Base-by-base conservation (phyloP, 2,888 invertebrate species). In the Cheilosia vulpina region DNA sequence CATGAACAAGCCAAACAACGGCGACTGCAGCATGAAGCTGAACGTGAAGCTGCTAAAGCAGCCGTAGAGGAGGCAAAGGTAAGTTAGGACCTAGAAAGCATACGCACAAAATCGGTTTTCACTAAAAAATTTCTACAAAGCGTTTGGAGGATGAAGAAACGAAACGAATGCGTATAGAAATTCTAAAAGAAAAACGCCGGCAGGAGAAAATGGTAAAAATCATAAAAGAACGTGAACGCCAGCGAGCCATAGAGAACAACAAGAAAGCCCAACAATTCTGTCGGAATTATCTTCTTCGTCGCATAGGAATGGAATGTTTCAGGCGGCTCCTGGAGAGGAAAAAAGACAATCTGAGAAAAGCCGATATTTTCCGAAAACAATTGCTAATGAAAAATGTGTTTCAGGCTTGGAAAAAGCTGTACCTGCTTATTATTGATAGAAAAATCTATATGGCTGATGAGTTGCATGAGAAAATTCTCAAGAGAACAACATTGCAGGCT, bases 171-270 rank as follows among this genome's bases (percentile, higher is more conserved):
- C 93, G 93, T 72, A 93, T 94, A 7, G 93, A 94, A 89, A 94
- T 95, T 79, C 93, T 95, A 43, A 94, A 94, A 88, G 94, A 95
- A 84, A 94, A 94, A 89, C 93, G 94, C 21, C 93, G 93, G 73
- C 93, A 92, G 87, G 94, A 95, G 89, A 94, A 94, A 90, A 92
- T 94, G 88, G 93, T 95, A 31, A 94, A 93, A 88, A 94, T 95
- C 78, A 91, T 94, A 84, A 94, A 94, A 88, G 94, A 94, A 89
- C 94, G 94, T 87, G 93, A 93, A 87, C 89, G 92, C 4, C 93
- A 92, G 87, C 90, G 90, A 43, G 92, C 90, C 75, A 84, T 93
- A 15, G 92, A 92, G 76, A 93, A 93, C 82, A 89, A 91, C n/a
- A 89, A 90, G 31, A 93, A 90, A 87, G 93, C 93, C 0, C 88